A percentile compares a stretch with the other conserved stretches of the same genome.
Evolutionary conservation across 2,888 invertebrate species (phyloP).

Genomic region (Microplitis manilae): DNA sequence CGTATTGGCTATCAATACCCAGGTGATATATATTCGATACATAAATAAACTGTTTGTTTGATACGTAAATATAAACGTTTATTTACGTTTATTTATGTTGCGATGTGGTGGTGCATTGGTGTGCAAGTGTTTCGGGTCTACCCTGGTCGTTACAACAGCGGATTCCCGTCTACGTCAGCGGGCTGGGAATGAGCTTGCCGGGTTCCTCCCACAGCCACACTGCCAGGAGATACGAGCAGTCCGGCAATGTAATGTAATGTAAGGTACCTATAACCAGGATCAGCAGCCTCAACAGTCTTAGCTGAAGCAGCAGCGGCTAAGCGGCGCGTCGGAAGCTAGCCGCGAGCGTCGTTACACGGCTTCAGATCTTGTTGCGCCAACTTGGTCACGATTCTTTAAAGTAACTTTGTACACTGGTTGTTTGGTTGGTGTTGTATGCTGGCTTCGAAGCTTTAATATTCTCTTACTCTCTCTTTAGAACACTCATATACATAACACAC

Average conservation of each 20-base stretch:
- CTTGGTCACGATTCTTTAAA: constrained; percentile 53
- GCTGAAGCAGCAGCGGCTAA: constrained; percentile 32
- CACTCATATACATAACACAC: neutral
- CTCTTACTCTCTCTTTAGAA: neutral
- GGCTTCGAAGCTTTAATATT: neutral
- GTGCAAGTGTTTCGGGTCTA: constrained; percentile 6
- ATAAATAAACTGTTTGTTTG: too few relatives aligned
- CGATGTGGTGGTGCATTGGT: too few relatives aligned
- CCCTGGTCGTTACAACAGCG: constrained; percentile 1
- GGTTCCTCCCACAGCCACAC: constrained; percentile 66
- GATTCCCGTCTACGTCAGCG: constrained; percentile 33
- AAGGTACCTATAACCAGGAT: neutral
- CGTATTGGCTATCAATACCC: neutral
- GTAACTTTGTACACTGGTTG: constrained; percentile 26
- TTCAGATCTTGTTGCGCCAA: constrained; percentile 56
- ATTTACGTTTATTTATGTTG: too few relatives aligned
- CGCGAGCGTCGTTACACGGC: constrained; percentile 48
- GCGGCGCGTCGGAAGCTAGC: constrained; percentile 50
- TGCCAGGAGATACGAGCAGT: constrained; percentile 46
- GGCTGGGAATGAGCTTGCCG: constrained; percentile 68
- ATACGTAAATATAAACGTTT: too few relatives aligned
- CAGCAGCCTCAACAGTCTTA: neutral
- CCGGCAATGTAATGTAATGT: constrained; percentile 28
- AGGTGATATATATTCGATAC: neutral
- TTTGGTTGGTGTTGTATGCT: neutral